Evolutionary conservation across 2,113 vertebrate species (phyloP).

Genomic region (Mirza zaza): DNA sequence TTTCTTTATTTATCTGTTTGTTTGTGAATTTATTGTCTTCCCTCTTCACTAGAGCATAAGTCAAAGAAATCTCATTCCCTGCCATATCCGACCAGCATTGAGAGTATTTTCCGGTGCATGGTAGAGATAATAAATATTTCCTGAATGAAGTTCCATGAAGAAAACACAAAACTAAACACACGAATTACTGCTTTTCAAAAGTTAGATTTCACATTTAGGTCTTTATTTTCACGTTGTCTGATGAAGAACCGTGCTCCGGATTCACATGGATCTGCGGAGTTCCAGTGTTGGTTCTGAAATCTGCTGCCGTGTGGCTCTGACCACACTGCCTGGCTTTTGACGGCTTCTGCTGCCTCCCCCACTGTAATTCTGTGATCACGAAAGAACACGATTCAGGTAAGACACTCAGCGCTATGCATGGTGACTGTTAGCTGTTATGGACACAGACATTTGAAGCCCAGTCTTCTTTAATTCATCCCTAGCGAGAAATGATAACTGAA

Average conservation of each 20-base stretch:
- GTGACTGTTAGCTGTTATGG: background rate
- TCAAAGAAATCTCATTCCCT: background rate
- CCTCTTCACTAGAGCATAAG: background rate
- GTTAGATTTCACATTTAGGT: background rate
- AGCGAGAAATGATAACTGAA: background rate
- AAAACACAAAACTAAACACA: background rate
- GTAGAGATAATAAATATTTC: background rate
- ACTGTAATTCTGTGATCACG: too few species aligned
- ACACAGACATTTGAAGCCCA: background rate
- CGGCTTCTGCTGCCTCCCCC: background rate
- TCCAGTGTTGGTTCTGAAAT: background rate
- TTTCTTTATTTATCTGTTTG: background rate
- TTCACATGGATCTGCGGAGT: background rate
- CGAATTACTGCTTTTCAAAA: background rate
- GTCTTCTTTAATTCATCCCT: background rate
- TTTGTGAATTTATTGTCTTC: background rate
- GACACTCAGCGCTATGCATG: rapidly evolving
- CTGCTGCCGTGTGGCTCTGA: background rate
- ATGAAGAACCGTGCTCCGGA: background rate
- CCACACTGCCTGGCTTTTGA: background rate
- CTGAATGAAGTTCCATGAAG: background rate
- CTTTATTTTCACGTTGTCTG: background rate
- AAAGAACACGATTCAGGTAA: background rate
- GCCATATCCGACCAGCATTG: background rate
- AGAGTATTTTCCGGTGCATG: background rate